Conservation (phyloP, 1,140 invertebrate species). For the Drosophila pruinosa region DNA sequence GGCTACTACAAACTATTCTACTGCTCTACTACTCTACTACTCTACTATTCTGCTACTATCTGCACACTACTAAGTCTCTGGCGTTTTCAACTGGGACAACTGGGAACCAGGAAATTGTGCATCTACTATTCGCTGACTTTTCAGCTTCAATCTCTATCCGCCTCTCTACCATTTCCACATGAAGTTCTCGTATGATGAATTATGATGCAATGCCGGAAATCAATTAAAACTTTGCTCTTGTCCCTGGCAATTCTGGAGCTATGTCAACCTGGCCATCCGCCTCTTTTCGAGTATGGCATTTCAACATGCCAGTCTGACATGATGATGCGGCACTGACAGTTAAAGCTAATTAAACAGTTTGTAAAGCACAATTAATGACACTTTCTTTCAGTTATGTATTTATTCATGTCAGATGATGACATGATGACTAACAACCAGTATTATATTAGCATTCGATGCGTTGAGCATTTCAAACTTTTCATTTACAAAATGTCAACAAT, state of each 20-base stretch:
- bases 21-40: background rate
- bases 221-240: slow-evolving; percentile 70
- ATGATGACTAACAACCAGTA: slow-evolving; percentile 15
- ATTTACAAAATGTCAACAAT: slow-evolving; percentile 18
- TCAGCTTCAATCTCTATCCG: background rate
- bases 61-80: background rate
- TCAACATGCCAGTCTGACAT: slow-evolving; percentile 46
- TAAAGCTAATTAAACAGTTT: slow-evolving; percentile 69
- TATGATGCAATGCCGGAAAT: slow-evolving; percentile 66
- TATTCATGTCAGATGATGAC: background rate
- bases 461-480: background rate
- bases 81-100: background rate
- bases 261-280: slow-evolving; percentile 6
- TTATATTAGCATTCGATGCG: slow-evolving; percentile 1
- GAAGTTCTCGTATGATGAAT: slow-evolving; percentile 41
- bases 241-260: slow-evolving; percentile 13
- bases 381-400: background rate
- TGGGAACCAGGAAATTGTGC: slow-evolving; percentile 10
- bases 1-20: background rate
- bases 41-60: background rate
- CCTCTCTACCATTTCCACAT: background rate
- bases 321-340: slow-evolving; percentile 40
- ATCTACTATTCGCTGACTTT: slow-evolving; percentile 29
- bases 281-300: background rate
- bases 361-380: slow-evolving; percentile 59